Evolutionary conservation across 2,113 vertebrate genomes (phyloP).

Genomic region (Pseudorhombus dupliciocellatus): DNA sequence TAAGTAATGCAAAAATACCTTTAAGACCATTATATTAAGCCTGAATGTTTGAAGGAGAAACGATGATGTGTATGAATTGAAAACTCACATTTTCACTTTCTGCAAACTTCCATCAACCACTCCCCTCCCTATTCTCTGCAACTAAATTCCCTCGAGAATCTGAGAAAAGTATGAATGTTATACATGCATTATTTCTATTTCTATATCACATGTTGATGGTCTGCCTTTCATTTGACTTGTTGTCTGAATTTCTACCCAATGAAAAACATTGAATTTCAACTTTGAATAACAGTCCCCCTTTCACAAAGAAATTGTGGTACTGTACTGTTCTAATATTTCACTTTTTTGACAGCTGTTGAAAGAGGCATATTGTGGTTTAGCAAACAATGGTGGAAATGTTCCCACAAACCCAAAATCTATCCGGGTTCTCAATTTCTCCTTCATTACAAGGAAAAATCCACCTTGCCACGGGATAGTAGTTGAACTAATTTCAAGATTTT

Average conservation of each 20-base stretch:
- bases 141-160: neutral
- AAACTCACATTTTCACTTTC: constrained; percentile 11
- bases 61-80: constrained; percentile 21
- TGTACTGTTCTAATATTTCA: constrained; percentile 7
- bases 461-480: neutral
- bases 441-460: neutral
- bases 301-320: constrained; percentile 7
- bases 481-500: constrained; percentile 6
- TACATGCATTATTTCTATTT: neutral
- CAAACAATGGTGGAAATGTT: constrained; percentile 14
- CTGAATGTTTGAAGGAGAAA: constrained; percentile 24
- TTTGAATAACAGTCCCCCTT: neutral
- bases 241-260: neutral
- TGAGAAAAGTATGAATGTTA: neutral
- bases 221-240: neutral
- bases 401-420: neutral
- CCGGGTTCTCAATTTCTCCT: constrained; percentile 11
- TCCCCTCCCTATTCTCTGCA: neutral
- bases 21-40: constrained; percentile 30
- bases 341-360: constrained; percentile 26
- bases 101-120: neutral
- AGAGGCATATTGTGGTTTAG: neutral
- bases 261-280: neutral
- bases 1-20: constrained; percentile 35
- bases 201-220: neutral